Evolutionary conservation across 2,797 vertebrate genomes (phyloP).

Genomic region (Gymnodraco acuticeps): DNA sequence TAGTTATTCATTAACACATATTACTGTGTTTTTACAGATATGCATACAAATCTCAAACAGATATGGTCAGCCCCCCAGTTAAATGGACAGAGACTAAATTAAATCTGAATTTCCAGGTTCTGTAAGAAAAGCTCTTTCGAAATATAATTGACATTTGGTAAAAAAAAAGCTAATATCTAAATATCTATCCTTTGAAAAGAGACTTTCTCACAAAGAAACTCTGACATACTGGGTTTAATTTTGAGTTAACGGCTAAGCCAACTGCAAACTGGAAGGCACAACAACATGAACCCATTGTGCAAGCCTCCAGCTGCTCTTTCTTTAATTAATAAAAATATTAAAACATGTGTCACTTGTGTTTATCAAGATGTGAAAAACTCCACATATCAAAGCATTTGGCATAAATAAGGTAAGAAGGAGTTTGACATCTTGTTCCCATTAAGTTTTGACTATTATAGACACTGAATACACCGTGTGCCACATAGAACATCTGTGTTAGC

Average conservation of each 20-base stretch:
- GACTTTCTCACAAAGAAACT: neutral
- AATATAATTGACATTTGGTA: neutral
- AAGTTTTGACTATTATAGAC: slow-evolving; percentile 32
- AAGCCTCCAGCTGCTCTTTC: neutral
- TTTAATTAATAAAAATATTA: slow-evolving; percentile 29
- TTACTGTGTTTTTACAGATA: slow-evolving; percentile 9
- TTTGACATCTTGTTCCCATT: slow-evolving; percentile 45
- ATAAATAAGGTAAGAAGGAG: neutral
- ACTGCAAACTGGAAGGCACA: slow-evolving; percentile 10
- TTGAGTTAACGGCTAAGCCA: slow-evolving; percentile 37
- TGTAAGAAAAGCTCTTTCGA: neutral
- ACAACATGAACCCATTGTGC: neutral
- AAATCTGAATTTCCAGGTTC: neutral
- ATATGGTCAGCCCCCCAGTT: neutral
- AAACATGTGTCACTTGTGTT: neutral
- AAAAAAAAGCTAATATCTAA: neutral
- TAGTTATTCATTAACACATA: neutral
- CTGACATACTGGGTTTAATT: slow-evolving; percentile 1
- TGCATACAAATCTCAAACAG: neutral
- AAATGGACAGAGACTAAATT: neutral
- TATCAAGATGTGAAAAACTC: slow-evolving; percentile 8
- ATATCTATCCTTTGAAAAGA: neutral
- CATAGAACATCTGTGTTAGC: slow-evolving; percentile 69
- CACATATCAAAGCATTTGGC: neutral
- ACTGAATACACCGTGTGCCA: slow-evolving; percentile 44